These are phyloP conservation scores for Geodia barretti DNA, from an alignment of 37 sponge, comb jelly and placozoan genomes.

Conservation along the genomic window DNA sequence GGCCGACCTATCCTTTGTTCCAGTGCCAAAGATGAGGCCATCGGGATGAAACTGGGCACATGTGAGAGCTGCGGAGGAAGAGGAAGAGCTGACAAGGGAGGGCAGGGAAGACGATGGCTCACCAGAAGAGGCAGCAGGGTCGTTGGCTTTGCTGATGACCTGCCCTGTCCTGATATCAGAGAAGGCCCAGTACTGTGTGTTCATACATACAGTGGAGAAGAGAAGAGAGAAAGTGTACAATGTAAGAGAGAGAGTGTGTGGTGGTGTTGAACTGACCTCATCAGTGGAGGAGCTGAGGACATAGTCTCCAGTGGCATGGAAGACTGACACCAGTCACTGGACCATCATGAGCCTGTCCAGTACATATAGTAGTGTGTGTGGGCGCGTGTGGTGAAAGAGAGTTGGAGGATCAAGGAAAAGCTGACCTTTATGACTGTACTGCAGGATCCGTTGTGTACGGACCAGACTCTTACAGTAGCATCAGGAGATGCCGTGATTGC, in stretches of 20 bases:
- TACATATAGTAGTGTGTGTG: too few relatives aligned
- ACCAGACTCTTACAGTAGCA: constrained; percentile 87
- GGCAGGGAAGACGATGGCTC: neutral
- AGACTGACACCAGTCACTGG: constrained; percentile 95
- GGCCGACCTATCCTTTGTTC: constrained; percentile 83
- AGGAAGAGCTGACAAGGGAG: neutral
- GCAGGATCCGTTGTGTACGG: constrained; percentile 42
- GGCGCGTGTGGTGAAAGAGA: too few relatives aligned
- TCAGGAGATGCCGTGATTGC: constrained; percentile 93
- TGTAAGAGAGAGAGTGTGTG: neutral
- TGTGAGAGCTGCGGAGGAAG: constrained; percentile 71
- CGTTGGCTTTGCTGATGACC: constrained; percentile 77
- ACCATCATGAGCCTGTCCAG: constrained; percentile 82
- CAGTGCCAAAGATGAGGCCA: constrained; percentile 99
- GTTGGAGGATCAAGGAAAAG: too few relatives aligned
- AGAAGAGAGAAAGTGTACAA: neutral
- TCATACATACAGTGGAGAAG: neutral
- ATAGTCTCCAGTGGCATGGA: constrained; percentile 97
- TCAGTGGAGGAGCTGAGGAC: constrained; percentile 89
- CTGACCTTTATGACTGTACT: constrained; percentile 76
- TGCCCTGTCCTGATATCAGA: constrained; percentile 88
- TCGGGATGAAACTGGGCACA: constrained; percentile 99
- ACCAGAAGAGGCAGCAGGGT: constrained; percentile 47
- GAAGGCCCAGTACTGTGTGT: constrained; percentile 92
- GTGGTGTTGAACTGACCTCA: constrained; percentile 43